Percentiles rank a stretch among this genome's conserved stretches.
These are phyloP conservation scores for Capreolus pygargus DNA, from an alignment of 2,113 vertebrate genomes.

Conservation along the genomic window DNA sequence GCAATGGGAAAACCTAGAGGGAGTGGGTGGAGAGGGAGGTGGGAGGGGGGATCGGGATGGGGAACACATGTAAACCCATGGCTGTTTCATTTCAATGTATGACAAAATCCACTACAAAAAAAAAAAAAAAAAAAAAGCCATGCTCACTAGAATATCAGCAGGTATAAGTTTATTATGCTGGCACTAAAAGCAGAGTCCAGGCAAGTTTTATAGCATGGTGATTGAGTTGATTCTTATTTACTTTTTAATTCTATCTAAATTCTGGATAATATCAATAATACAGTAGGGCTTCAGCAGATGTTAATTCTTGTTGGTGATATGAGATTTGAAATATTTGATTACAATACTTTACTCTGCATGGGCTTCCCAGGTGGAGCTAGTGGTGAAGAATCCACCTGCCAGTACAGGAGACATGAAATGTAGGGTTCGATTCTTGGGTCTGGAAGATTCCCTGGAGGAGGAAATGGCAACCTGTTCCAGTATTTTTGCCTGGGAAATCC, in stretches of 20 bases:
- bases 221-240: background rate
- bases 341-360: background rate
- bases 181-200: background rate
- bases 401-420: background rate
- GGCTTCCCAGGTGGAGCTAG: background rate
- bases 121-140: background rate
- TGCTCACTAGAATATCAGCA: background rate
- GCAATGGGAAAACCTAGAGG: no score
- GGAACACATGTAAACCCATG: no score
- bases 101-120: no score
- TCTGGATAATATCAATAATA: background rate
- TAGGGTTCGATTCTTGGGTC: background rate
- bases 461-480: background rate
- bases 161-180: background rate
- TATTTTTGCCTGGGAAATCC: background rate
- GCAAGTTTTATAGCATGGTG: background rate
- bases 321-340: background rate
- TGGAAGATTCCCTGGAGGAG: background rate
- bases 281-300: background rate
- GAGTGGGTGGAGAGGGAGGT: no score
- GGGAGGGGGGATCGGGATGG: no score
- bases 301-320: background rate
- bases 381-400: background rate
- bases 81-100: no score
- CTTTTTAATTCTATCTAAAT: background rate